Base-by-base conservation (phyloP, 2,888 invertebrate genomes). In the Drosophila lacicola region DNA sequence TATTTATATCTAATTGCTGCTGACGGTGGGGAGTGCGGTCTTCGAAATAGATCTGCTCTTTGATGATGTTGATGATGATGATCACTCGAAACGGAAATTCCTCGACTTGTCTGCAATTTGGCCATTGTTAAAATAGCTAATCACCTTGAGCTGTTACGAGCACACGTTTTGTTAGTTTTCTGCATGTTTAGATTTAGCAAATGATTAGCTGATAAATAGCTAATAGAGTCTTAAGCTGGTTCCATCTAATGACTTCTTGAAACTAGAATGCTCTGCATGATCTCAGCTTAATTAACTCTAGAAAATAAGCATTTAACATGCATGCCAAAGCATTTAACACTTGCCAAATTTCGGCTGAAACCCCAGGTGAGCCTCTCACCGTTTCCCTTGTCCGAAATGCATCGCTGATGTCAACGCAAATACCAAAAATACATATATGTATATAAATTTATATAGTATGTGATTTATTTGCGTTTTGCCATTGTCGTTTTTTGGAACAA, bases 381-480 rank as follows among this genome's bases (percentile, higher is more conserved):
- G 4, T 25, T 33, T 65, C 41, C 9, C 29, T 9, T 46, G 10
- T 17, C 49, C 2, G 29, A 77, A 58, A 11, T 72, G 66, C 42
- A 70, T 34, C 21, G 74, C 78, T 81, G 82, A 84, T 83, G 78
- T 82, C 80, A 86, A 82, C 66, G 55, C 67, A 84, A 83, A 85
- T 65, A 82, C 57, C 33, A 55, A 21, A 55, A 51, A 51, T 53
- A 47, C 17, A 47, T 14, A 56, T 74, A 57, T 60, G 42, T n/a
- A 33, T 53, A 19, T 54, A 13, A 39, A 46, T 46, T 54, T 37
- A 25, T 55, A 29, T 44, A 44, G 36, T 14, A 29, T 37, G 45
- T 37, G 44, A 36, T 65, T 75, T 62, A 64, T 76, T 68, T 44
- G 36, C 34, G 25, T 19, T 50, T n/a, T 37, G 41, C 44, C 34